phyloP scores from a whole-genome alignment of 2,797 vertebrate genomes.

The Peromyscus eremicus region DNA sequence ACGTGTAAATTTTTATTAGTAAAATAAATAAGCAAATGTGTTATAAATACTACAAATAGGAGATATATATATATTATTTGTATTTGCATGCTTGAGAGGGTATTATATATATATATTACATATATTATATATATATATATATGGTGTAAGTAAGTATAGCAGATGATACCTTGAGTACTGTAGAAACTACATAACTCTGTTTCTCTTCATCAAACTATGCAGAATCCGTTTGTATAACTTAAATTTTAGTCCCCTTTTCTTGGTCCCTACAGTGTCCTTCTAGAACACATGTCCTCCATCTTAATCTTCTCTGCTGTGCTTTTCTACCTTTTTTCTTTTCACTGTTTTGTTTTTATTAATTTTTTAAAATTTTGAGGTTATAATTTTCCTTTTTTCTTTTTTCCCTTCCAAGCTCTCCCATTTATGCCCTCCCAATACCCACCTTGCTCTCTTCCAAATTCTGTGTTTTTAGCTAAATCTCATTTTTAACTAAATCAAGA shows the following conservation, averaged over 20 bases:
- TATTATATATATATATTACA: not conserved
- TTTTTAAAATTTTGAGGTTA: not conserved
- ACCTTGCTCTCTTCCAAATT: no score
- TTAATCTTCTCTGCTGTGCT: not conserved
- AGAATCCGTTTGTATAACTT: not conserved
- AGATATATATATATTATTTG: not conserved
- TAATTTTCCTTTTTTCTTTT: not conserved
- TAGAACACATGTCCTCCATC: not conserved
- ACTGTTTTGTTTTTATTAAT: not conserved
- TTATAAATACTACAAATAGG: not conserved
- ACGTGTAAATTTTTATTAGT: constrained; percentile 1
- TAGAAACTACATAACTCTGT: not conserved
- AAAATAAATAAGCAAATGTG: constrained; percentile 2
- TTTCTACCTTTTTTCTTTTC: not conserved
- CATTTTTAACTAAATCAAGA: no score
- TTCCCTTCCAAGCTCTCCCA: not conserved
- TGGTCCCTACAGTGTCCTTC: not conserved
- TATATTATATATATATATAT: not conserved
- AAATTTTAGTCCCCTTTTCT: not conserved
- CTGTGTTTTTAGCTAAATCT: no score
- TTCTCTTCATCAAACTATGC: not conserved
- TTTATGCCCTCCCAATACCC: not conserved
- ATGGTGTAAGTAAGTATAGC: not conserved
- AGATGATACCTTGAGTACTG: not conserved
- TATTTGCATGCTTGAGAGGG: not conserved